phyloP scores from a whole-genome alignment of 1,140 invertebrate species.

The Conopomorpha cramerella region DNA sequence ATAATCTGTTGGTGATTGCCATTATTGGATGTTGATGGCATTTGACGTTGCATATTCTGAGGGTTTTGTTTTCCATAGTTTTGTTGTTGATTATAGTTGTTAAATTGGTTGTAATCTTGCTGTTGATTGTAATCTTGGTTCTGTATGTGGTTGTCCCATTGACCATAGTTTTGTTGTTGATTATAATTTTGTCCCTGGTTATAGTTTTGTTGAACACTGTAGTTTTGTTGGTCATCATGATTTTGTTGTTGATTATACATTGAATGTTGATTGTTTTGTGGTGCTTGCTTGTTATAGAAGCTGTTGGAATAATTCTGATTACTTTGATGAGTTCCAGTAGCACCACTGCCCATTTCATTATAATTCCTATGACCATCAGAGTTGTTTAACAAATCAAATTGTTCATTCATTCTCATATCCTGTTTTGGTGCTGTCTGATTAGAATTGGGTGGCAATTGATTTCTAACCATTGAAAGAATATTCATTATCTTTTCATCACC shows the following conservation, averaged over 20 bases:
- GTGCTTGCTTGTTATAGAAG: constrained; percentile 1
- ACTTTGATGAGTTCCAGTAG: not conserved
- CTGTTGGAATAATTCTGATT: not conserved
- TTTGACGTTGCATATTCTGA: too few relatives aligned
- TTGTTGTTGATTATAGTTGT: too few relatives aligned
- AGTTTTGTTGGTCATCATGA: not conserved
- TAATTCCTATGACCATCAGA: not conserved
- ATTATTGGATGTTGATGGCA: too few relatives aligned
- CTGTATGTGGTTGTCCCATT: too few relatives aligned
- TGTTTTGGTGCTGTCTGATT: too few relatives aligned
- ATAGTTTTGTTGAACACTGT: not conserved
- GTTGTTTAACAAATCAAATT: not conserved
- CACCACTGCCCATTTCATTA: not conserved
- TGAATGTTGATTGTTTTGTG: constrained; percentile 1
- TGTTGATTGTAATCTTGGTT: too few relatives aligned
- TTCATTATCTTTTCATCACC: constrained; percentile 65
- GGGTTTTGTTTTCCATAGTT: too few relatives aligned
- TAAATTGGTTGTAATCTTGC: too few relatives aligned
- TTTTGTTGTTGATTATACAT: not conserved
- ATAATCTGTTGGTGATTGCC: too few relatives aligned
- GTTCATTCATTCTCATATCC: too few relatives aligned
- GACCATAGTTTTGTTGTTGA: not conserved
- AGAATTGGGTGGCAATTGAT: constrained; percentile 9
- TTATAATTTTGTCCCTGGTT: not conserved
- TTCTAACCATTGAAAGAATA: constrained; percentile 59